A percentile compares a stretch with the other conserved stretches of the same genome.
Evolutionary conservation across 2,113 vertebrate species (phyloP).

Genomic region (Alligator mississippiensis): DNA sequence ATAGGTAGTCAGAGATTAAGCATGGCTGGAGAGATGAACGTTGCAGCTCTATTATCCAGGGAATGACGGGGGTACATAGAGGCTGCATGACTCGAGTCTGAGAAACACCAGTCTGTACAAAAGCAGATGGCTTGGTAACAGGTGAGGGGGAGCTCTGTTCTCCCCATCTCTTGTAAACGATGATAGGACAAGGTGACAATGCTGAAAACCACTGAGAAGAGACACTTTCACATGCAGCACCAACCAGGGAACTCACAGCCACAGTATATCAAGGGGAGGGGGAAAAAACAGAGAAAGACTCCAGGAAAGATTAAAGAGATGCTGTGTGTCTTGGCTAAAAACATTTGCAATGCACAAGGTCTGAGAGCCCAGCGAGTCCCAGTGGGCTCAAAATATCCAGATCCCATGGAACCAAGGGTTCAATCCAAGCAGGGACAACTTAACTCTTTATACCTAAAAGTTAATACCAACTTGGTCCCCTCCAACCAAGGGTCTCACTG

Average conservation of each 20-base stretch:
- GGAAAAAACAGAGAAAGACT: background rate
- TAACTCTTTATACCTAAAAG: background rate
- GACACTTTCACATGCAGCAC: background rate
- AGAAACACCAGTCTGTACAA: background rate
- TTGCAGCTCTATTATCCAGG: too few species aligned
- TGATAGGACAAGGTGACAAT: background rate
- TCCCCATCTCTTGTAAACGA: background rate
- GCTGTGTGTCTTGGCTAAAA: background rate
- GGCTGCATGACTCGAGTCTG: too few species aligned
- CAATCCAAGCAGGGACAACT: background rate
- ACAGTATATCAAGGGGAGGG: background rate
- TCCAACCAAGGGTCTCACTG: constrained; percentile 26
- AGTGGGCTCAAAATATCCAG: accelerated
- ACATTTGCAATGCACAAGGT: background rate
- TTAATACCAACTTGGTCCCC: constrained; percentile 47
- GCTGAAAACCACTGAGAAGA: background rate
- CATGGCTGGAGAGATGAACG: too few species aligned
- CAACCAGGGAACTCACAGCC: accelerated
- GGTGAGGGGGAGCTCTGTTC: background rate
- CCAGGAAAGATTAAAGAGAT: background rate
- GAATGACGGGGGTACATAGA: too few species aligned
- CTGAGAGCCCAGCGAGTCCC: background rate
- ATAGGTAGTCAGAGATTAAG: too few species aligned
- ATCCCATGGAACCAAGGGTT: background rate
- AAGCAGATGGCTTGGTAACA: background rate